phyloP scores from a whole-genome alignment of 2,113 vertebrate genomes.

The Ochotona princeps region DNA sequence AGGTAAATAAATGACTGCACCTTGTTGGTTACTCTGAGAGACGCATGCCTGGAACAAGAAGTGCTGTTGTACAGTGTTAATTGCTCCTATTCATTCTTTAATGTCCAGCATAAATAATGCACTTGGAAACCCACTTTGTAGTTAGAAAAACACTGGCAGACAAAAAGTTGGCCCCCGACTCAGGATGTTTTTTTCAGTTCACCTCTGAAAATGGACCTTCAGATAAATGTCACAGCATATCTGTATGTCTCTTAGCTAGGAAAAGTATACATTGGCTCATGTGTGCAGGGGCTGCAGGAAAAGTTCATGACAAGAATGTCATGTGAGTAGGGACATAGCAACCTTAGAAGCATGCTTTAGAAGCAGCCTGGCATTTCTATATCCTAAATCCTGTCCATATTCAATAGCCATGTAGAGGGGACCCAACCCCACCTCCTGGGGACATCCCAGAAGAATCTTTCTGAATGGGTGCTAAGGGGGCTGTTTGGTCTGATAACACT shows the following conservation, averaged over 20 bases:
- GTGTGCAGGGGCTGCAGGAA: too few relatives aligned
- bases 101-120: not conserved
- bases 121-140: not conserved
- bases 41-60: not conserved
- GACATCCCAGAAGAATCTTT: too few relatives aligned
- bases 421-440: too few relatives aligned
- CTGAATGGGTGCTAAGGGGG: too few relatives aligned
- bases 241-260: not conserved
- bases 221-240: not conserved
- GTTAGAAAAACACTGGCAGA: not conserved
- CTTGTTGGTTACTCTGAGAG: not conserved
- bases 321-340: too few relatives aligned
- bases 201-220: conserved; percentile 6
- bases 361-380: too few relatives aligned
- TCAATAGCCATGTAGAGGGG: too few relatives aligned
- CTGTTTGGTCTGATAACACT: too few relatives aligned
- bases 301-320: too few relatives aligned
- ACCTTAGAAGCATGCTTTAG: too few relatives aligned
- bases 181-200: not conserved
- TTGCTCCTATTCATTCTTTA: not conserved
- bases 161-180: not conserved
- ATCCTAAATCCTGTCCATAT: too few relatives aligned
- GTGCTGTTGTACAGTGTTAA: not conserved
- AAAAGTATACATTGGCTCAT: too few relatives aligned
- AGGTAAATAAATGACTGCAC: not conserved